Base-by-base conservation (phyloP, 2,888 invertebrate species). In the Ypsolopha sequella region DNA sequence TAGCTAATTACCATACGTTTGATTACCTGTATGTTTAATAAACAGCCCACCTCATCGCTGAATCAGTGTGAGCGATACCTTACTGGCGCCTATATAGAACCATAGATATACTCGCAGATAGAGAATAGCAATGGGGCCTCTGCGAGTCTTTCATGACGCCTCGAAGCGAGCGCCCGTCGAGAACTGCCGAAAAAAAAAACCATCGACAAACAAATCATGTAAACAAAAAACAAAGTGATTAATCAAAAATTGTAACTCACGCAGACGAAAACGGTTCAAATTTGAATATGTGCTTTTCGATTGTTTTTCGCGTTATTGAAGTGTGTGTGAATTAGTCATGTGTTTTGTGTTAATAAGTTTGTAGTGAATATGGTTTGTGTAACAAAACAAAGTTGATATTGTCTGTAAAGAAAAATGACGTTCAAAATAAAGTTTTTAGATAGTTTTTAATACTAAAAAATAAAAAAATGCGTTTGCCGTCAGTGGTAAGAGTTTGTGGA, bases 361-460 rank as follows among this genome's bases (percentile, higher is more conserved):
- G 7, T 43, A 14, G 43, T 43, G 38, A 61, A 66, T 56, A 57
- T 55, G 50, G 24, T 24, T 24, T 24, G 24, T 24, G 57, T 55
- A 38, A 36, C 39, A 38, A 35, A 44, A 50, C 51, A 51, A 45
- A 35, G 36, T 41, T 57, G 35, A 65, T 66, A 61, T 76, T 77
- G 78, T 75, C 82, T 70, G 75, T 70, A 63, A 84, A 81, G 82
- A 82, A 78, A 47, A 47, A 44, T 77, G 80, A 76, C 71, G 72
- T 24, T 24, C 24, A 24, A 4, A 24, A 24, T 24, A 24, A 24
- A 24, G 24, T 24, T 24, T 24, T 24, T 24, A 24, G 24, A 24
- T 24, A 24, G 24, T 24, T 24, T 24, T 24, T 24, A 24, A 24
- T 24, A 3, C 24, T 24, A 3, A 24, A 33, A 34, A 44, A 44